Percentiles rank a stretch among this genome's conserved stretches.
Conservation (phyloP, 2,113 vertebrate genomes). For the Tympanuchus pallidicinctus region DNA sequence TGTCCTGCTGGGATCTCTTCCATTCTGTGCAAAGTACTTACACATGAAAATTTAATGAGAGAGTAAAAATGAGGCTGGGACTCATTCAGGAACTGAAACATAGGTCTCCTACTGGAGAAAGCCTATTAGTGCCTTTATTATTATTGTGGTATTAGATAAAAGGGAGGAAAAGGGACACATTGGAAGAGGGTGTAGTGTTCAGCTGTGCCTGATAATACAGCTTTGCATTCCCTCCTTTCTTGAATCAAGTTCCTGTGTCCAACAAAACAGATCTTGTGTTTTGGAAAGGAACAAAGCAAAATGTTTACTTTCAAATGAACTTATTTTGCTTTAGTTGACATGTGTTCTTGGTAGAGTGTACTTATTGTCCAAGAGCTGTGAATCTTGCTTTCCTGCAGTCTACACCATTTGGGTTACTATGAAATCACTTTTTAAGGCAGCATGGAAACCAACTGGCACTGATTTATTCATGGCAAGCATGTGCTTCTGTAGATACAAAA, state of each 20-base stretch:
- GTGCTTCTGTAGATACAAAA: background rate
- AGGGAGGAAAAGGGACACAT: background rate
- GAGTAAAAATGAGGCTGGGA: constrained; percentile 23
- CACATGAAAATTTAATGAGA: constrained; percentile 21
- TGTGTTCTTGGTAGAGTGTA: background rate
- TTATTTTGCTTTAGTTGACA: accelerated
- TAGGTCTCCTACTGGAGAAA: background rate
- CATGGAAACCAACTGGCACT: background rate
- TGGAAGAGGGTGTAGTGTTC: background rate
- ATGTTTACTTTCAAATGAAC: background rate
- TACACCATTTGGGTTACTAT: background rate
- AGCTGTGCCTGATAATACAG: background rate
- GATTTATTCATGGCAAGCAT: background rate
- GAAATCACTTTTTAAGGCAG: background rate
- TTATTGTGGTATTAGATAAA: background rate
- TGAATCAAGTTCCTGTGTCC: background rate
- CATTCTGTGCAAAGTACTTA: constrained; percentile 21
- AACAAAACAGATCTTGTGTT: background rate
- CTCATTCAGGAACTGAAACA: background rate
- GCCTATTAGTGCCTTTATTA: background rate
- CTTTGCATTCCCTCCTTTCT: background rate
- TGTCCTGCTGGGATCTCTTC: constrained; percentile 11
- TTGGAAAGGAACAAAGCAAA: background rate
- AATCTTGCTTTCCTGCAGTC: background rate
- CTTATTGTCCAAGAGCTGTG: background rate